These are phyloP conservation scores for Syrphus vitripennis DNA, from an alignment of 2,888 invertebrate species.

Conservation along the genomic window DNA sequence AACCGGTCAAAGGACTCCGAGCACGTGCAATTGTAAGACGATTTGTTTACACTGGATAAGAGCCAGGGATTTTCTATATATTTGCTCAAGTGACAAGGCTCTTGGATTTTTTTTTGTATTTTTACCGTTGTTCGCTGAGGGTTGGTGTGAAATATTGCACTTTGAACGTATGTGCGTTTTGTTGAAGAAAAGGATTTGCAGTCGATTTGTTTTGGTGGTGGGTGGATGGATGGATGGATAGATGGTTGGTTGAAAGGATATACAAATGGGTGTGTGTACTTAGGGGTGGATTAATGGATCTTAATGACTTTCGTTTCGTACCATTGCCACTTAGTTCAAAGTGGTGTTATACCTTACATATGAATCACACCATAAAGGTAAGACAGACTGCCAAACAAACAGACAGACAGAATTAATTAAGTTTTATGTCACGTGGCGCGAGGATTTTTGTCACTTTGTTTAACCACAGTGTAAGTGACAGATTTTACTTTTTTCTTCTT, in stretches of 20 bases:
- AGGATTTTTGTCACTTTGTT: conserved; percentile 70
- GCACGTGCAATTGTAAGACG: conserved; percentile 70
- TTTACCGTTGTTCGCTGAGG: conserved; percentile 31
- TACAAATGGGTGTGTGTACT: conserved; percentile 38
- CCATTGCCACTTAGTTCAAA: conserved; percentile 61
- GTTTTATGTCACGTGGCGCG: conserved; percentile 69
- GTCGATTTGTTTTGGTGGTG: conserved; percentile 61
- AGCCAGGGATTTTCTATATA: conserved; percentile 57
- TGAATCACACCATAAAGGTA: conserved; percentile 39
- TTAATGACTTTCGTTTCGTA: conserved; percentile 61
- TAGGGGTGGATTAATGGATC: conserved; percentile 70
- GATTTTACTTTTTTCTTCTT: conserved; percentile 43
- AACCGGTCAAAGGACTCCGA: conserved; percentile 45
- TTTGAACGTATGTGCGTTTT: conserved; percentile 73
- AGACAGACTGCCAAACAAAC: neutral
- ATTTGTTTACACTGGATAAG: conserved; percentile 71
- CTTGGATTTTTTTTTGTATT: neutral
- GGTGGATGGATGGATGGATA: neutral
- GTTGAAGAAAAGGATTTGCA: conserved; percentile 68
- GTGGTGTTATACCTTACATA: conserved; percentile 24
- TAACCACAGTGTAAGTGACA: conserved; percentile 67
- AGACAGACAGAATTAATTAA: conserved; percentile 70
- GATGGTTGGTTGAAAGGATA: neutral
- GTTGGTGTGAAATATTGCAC: conserved; percentile 80
- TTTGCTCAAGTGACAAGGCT: conserved; percentile 40